A percentile compares a stretch with the other conserved stretches of the same genome.
These are phyloP conservation scores for Anolis sagrei DNA, from an alignment of 2,113 vertebrate species.

Conservation along the genomic window DNA sequence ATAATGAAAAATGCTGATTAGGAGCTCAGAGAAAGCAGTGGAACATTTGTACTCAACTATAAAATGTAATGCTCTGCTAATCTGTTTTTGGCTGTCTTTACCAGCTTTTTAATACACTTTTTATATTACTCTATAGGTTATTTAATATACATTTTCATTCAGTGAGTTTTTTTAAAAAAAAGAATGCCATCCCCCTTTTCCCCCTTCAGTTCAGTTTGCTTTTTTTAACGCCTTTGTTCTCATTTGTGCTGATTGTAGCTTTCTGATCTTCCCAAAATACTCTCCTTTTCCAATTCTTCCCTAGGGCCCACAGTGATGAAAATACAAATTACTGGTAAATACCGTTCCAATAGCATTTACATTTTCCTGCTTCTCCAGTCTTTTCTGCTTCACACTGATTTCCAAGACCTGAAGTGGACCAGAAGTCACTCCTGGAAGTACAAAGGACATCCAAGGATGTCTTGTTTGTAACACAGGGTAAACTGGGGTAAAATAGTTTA, in stretches of 20 bases:
- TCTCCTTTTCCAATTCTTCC: neutral
- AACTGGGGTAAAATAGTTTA: too few relatives aligned
- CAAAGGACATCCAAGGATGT: too few relatives aligned
- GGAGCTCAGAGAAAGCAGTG: conserved; percentile 72
- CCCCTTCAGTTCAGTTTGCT: neutral
- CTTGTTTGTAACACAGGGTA: too few relatives aligned
- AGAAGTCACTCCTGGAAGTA: too few relatives aligned
- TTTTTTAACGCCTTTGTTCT: neutral
- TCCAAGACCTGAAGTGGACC: too few relatives aligned
- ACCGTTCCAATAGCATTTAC: neutral
- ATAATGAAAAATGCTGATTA: conserved; percentile 81
- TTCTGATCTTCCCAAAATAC: neutral
- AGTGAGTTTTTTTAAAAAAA: neutral
- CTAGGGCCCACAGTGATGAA: neutral
- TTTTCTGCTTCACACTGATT: neutral
- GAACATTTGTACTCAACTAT: conserved; percentile 77
- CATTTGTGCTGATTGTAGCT: conserved; percentile 11
- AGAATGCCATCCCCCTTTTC: too few relatives aligned
- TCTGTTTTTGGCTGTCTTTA: conserved; percentile 74
- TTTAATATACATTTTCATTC: conserved; percentile 45
- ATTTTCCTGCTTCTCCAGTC: neutral
- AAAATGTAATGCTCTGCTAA: conserved; percentile 78
- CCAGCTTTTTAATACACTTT: conserved; percentile 72
- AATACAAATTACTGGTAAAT: conserved; percentile 7
- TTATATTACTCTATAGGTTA: conserved; percentile 51